phyloP scores from a whole-genome alignment of 2,888 invertebrate genomes.

The Cerastoderma edule region DNA sequence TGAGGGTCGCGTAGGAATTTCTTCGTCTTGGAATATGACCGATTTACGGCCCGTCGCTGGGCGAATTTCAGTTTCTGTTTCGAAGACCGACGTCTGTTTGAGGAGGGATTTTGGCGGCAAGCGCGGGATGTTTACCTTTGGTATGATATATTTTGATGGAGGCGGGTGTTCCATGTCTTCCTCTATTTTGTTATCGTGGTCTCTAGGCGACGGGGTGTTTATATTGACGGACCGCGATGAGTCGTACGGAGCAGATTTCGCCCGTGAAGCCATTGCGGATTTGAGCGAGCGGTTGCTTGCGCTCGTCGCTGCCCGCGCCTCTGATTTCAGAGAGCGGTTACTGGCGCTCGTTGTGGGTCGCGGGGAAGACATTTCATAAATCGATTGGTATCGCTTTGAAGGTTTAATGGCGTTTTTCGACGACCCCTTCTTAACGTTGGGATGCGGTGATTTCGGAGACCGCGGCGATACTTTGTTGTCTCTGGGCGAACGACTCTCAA shows the following conservation, averaged over 20 bases:
- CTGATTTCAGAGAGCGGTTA: background rate
- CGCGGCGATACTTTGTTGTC: constrained; percentile 1
- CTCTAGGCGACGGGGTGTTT: constrained; percentile 17
- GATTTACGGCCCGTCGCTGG: constrained; percentile 42
- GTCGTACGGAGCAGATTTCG: background rate
- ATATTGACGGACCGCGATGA: constrained; percentile 15
- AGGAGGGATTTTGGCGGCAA: constrained; percentile 31
- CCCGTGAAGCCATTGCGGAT: constrained; percentile 1
- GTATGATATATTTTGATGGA: constrained; percentile 42
- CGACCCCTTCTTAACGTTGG: constrained; percentile 12
- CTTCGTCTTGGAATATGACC: constrained; percentile 44
- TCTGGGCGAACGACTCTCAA: constrained; percentile 15
- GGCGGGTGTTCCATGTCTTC: constrained; percentile 42
- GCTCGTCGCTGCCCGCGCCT: background rate
- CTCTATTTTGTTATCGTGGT: background rate
- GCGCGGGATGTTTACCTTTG: constrained; percentile 18
- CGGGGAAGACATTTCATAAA: constrained; percentile 5
- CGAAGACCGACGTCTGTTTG: background rate
- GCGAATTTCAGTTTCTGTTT: background rate
- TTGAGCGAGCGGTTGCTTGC: constrained; percentile 3
- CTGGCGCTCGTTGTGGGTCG: constrained; percentile 13
- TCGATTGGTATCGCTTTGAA: constrained; percentile 17
- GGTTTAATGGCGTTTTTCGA: constrained; percentile 12
- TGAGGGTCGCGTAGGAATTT: constrained; percentile 28
- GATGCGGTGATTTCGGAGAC: constrained; percentile 4